These are phyloP conservation scores for Lymantria dispar DNA, from an alignment of 2,888 invertebrate species.

Conservation along the genomic window DNA sequence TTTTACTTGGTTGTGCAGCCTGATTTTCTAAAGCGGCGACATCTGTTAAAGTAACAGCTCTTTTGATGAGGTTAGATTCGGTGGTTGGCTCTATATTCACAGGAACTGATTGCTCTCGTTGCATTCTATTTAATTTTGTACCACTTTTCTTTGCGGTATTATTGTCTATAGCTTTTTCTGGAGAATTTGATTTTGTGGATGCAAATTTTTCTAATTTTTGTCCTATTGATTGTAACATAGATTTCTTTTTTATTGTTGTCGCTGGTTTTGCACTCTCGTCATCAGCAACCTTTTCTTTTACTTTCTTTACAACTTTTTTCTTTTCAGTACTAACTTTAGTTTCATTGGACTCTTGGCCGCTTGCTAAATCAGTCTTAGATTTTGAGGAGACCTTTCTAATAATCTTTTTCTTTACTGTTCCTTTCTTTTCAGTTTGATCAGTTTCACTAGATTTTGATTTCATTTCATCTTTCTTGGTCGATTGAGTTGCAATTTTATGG, in stretches of 20 bases:
- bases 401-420: constrained; percentile 71
- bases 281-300: constrained; percentile 62
- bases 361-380: constrained; percentile 65
- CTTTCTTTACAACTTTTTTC: constrained; percentile 70
- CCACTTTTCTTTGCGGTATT: constrained; percentile 49
- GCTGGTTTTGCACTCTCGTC: constrained; percentile 55
- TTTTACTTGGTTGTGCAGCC: constrained; percentile 77
- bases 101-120: constrained; percentile 87
- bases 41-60: constrained; percentile 88
- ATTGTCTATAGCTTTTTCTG: constrained; percentile 69
- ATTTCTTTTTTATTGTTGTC: constrained; percentile 81
- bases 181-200: constrained; percentile 74
- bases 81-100: constrained; percentile 75
- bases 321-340: constrained; percentile 56
- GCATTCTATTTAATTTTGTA: constrained; percentile 79
- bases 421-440: constrained; percentile 63
- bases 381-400: constrained; percentile 73
- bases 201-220: constrained; percentile 88
- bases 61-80: constrained; percentile 86
- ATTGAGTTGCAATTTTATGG: constrained; percentile 43
- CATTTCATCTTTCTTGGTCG: constrained; percentile 48
- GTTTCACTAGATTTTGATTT: constrained; percentile 46
- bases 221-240: constrained; percentile 88
- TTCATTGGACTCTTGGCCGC: constrained; percentile 50
- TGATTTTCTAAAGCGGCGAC: constrained; percentile 74